Base-by-base conservation (phyloP, 2,888 invertebrate species). In the Apodemia zela region DNA sequence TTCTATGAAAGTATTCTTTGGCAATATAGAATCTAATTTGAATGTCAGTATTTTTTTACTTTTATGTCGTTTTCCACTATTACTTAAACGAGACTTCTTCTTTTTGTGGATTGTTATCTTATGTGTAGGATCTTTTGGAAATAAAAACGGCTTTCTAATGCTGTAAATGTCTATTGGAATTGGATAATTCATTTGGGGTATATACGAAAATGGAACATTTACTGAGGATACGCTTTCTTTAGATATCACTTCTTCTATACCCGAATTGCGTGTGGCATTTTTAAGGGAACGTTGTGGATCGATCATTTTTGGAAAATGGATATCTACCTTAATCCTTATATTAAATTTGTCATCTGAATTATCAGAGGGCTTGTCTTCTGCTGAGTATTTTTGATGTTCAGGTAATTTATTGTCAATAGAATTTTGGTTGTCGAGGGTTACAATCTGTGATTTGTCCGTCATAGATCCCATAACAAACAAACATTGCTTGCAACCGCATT, bases 61-160 rank as follows among this genome's bases (percentile, higher is more conserved):
- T 61, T 81, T 74, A 66, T 88, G 85, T 69, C 84, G 88, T 71
- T 87, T 90, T 63, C 75, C 83, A 65, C 68, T 80, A 68, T 74
- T 83, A 63, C 69, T 80, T 17, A 67, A 58, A 63, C 79, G 81
- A 1, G 78, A 68, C 71, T 87, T 90, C 73, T 87, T 91, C 72
- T 87, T 90, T 72, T 87, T 89, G 65, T 88, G 87, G 29, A 87
- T 78, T 49, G 80, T 80, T 68, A 85, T 76, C 76, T 86, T 88
- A 63, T 85, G 84, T 58, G 82, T 61, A 15, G 82, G 77, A 5
- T 71, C 54, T 18, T 57, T 25, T 8, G 25, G 15, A n/a, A 57
- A 57, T 25, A 57, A 29, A 57, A 57, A 29, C n/a, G 57, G 57
- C 15, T 76, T 84, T 71, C 78, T 82, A 42, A 75, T 77, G 59